Conservation (phyloP, 2,797 vertebrate genomes). For the Discoglossus pictus region DNA sequence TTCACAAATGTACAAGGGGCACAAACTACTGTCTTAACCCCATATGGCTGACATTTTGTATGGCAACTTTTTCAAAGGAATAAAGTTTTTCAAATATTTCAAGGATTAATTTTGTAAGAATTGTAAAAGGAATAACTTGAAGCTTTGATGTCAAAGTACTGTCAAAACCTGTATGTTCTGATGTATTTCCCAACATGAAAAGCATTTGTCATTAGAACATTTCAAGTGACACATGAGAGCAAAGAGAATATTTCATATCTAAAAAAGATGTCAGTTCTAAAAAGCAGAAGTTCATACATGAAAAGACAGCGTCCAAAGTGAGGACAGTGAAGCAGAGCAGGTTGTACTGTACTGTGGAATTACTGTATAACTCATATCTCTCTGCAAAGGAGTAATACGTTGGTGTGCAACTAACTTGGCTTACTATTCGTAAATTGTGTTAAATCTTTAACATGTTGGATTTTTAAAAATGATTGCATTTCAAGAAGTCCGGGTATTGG, state of each 20-base stretch:
- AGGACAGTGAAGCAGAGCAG: not conserved
- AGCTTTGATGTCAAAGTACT: slow-evolving; percentile 2
- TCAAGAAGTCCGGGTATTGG: too few relatives aligned
- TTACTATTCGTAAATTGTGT: too few relatives aligned
- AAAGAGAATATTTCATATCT: not conserved
- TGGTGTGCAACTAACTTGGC: too few relatives aligned
- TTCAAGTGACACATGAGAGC: slow-evolving; percentile 15
- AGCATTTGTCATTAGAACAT: not conserved
- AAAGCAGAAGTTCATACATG: not conserved
- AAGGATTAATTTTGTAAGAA: not conserved
- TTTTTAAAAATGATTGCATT: too few relatives aligned
- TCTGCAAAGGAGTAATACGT: too few relatives aligned
- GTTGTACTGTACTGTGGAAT: too few relatives aligned
- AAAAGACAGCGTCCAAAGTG: not conserved
- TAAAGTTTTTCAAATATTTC: not conserved
- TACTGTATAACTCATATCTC: too few relatives aligned
- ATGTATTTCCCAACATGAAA: slow-evolving; percentile 11
- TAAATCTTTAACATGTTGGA: too few relatives aligned
- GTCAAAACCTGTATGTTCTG: slow-evolving; percentile 6
- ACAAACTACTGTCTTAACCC: too few relatives aligned
- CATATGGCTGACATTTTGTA: too few relatives aligned
- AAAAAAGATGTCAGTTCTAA: not conserved
- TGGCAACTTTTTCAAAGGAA: not conserved
- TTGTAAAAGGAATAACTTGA: slow-evolving; percentile 5
- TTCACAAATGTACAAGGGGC: too few relatives aligned